Evolutionary conservation across 2,888 invertebrate species (phyloP).

Genomic region (Chrysomela aeneicollis): DNA sequence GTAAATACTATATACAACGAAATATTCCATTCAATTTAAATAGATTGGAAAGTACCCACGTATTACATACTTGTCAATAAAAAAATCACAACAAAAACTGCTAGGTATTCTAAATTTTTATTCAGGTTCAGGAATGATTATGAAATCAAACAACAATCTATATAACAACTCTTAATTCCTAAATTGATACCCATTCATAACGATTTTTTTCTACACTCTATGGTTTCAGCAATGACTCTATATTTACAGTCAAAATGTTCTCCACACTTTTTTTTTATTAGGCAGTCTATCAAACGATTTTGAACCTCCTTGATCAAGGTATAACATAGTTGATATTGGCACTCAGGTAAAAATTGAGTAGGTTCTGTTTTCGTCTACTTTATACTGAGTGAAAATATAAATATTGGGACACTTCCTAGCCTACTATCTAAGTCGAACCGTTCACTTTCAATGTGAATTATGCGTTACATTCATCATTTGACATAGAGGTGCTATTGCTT

Average conservation of each 20-base stretch:
- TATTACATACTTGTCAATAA: too few relatives aligned
- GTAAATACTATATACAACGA: too few relatives aligned
- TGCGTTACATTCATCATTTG: background rate
- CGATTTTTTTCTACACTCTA: slow-evolving; percentile 34
- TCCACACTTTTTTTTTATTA: slow-evolving; percentile 28
- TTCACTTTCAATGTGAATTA: background rate
- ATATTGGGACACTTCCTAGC: background rate
- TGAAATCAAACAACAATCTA: slow-evolving; percentile 39
- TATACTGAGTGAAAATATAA: too few relatives aligned
- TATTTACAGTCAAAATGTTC: slow-evolving; percentile 35
- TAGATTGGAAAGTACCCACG: too few relatives aligned
- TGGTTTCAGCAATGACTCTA: slow-evolving; percentile 28
- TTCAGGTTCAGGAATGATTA: slow-evolving; percentile 36
- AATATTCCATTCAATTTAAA: too few relatives aligned
- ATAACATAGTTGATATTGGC: background rate
- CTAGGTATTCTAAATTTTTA: slow-evolving; percentile 27
- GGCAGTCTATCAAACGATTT: slow-evolving; percentile 33
- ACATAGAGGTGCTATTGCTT: background rate
- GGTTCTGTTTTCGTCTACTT: too few relatives aligned
- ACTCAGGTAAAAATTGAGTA: too few relatives aligned
- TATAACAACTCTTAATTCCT: slow-evolving; percentile 35
- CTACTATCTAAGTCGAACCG: background rate
- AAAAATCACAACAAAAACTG: background rate
- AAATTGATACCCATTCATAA: slow-evolving; percentile 32
- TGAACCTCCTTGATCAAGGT: slow-evolving; percentile 11